phyloP scores from a whole-genome alignment of 2,797 vertebrate genomes.

The Lithobates sylvaticus region DNA sequence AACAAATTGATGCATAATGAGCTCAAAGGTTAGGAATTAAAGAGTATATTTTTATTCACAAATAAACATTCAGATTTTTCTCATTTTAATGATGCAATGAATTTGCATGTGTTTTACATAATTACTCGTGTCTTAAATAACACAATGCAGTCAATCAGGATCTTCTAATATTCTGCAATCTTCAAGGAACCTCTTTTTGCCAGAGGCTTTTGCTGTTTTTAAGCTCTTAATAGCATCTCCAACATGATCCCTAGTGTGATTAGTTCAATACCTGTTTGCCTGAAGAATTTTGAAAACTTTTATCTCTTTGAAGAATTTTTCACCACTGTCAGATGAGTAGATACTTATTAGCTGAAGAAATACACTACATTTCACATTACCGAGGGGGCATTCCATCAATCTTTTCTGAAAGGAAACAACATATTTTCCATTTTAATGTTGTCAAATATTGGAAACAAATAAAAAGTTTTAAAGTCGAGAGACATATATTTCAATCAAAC shows the following conservation, averaged over 20 bases:
- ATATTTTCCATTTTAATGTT: conserved; percentile 40
- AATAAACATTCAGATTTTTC: not conserved
- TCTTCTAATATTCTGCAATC: conserved; percentile 38
- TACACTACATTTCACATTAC: conserved; percentile 47
- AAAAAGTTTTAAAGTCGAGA: conserved; percentile 19
- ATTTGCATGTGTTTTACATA: conserved; percentile 14
- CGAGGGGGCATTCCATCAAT: conserved; percentile 40
- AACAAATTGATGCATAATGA: not conserved
- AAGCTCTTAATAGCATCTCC: conserved; percentile 55
- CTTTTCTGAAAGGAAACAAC: conserved; percentile 30
- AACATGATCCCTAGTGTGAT: conserved; percentile 47
- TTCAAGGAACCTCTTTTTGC: conserved; percentile 52
- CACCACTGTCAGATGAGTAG: conserved; percentile 42
- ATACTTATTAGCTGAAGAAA: conserved; percentile 46
- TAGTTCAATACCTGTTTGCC: conserved; percentile 54
- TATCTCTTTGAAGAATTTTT: conserved; percentile 54
- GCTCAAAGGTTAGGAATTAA: not conserved
- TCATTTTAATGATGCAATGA: not conserved
- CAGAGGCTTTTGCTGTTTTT: conserved; percentile 51
- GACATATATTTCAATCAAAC: conserved; percentile 31
- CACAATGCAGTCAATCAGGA: conserved; percentile 51
- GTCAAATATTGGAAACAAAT: conserved; percentile 40
- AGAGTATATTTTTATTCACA: not conserved
- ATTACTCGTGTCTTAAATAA: conserved; percentile 6
- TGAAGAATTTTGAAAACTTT: conserved; percentile 42